Evolutionary conservation across 2,797 vertebrate genomes (phyloP), one percentile per base, ranked within the genome.

Genomic region (Rhinophrynus dorsalis): DNA sequence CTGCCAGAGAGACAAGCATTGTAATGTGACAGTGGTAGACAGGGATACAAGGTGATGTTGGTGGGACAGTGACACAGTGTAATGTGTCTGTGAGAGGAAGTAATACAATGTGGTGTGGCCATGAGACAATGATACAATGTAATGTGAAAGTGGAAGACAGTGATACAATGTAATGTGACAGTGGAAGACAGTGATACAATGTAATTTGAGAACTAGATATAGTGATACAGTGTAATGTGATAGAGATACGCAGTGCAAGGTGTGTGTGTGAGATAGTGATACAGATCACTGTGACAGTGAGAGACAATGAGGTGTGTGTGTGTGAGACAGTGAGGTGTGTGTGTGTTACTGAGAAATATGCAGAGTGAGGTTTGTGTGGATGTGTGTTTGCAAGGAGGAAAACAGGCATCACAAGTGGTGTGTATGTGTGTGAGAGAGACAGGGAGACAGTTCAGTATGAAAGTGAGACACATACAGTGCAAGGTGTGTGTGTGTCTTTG

Each of bases 291-390:
- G 17, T 29, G 44, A 63, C 44, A 51, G 38, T 63, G 45, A 21
- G 42, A 62, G 59, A 37, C 59, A n/a, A 5, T 7, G 6, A 62
- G 59, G 44, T 62, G 59, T n/a, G n/a, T n/a, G n/a, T n/a, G n/a
- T n/a, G n/a, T n/a, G n/a, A n/a, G n/a, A n/a, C n/a, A n/a, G n/a
- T n/a, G n/a, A n/a, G n/a, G n/a, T n/a, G n/a, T n/a, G n/a, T n/a
- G n/a, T n/a, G n/a, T n/a, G n/a, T n/a, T n/a, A n/a, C n/a, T n/a
- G n/a, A n/a, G n/a, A n/a, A n/a, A n/a, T n/a, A n/a, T n/a, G n/a
- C n/a, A n/a, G n/a, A n/a, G n/a, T n/a, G n/a, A n/a, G n/a, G n/a
- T n/a, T n/a, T n/a, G n/a, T n/a, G n/a, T n/a, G n/a, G n/a, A n/a
- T n/a, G n/a, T n/a, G n/a, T n/a, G n/a, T n/a, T n/a, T n/a, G n/a